A percentile compares a stretch with the other conserved stretches of the same genome.
phyloP scores from a whole-genome alignment of 2,797 vertebrate genomes.

The Squalus acanthias region DNA sequence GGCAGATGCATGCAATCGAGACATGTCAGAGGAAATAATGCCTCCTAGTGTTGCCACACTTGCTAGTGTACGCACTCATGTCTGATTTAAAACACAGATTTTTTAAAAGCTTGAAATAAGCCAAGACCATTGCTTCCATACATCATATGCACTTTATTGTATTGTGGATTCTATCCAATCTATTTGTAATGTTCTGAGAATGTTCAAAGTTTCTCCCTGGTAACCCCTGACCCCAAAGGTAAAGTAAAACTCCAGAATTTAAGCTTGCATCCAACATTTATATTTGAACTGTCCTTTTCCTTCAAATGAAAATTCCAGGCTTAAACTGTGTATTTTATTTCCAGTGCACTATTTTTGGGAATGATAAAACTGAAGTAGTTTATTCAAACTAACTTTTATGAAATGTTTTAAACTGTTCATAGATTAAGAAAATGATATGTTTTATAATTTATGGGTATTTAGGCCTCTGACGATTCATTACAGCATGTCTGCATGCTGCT shows the following conservation, averaged over 20 bases:
- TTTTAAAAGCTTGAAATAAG: background rate
- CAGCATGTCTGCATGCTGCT: background rate
- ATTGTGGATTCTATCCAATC: background rate
- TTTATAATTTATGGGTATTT: background rate
- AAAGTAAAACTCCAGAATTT: background rate
- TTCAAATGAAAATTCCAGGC: background rate
- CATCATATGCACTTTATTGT: background rate
- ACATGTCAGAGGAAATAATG: background rate
- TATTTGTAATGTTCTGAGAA: background rate
- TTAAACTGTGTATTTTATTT: background rate
- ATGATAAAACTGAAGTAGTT: background rate
- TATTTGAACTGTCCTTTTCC: background rate
- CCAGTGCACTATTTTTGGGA: background rate
- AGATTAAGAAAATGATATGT: background rate
- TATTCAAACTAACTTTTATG: background rate
- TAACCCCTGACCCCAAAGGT: background rate
- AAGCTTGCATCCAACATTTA: background rate
- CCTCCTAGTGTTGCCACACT: background rate
- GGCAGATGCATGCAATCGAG: background rate
- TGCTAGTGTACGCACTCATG: background rate
- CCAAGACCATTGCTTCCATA: background rate
- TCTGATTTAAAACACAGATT: background rate
- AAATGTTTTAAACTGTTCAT: background rate
- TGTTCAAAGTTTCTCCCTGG: background rate
- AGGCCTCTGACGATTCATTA: background rate